Conservation (phyloP, 2,797 vertebrate species). For the Parauchenoglanis punctatus region DNA sequence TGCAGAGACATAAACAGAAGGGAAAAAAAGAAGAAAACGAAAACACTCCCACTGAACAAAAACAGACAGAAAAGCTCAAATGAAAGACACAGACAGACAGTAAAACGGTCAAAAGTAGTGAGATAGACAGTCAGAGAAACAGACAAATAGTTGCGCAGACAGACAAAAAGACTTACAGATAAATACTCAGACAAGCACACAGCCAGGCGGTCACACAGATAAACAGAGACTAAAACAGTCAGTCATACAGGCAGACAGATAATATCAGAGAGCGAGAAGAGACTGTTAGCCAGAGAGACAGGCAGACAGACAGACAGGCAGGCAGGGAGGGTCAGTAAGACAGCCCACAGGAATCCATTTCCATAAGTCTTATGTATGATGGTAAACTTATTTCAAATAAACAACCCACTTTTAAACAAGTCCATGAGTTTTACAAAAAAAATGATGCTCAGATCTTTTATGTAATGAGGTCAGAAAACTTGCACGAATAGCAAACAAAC, state of each 20-base stretch:
- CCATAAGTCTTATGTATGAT: not conserved
- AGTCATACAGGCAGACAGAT: not conserved
- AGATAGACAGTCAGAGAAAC: not conserved
- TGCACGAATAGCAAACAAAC: conserved; percentile 20
- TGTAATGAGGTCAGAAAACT: conserved; percentile 36
- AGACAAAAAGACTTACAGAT: not conserved
- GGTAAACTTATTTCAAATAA: conserved; percentile 2
- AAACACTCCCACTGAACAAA: not conserved
- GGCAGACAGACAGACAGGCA: not conserved
- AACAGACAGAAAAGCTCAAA: not conserved
- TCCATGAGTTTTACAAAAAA: not conserved
- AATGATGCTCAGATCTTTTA: conserved; percentile 25
- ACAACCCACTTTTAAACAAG: conserved; percentile 15
- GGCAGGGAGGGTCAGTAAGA: not conserved
- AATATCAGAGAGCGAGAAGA: not conserved
- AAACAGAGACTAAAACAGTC: not conserved
- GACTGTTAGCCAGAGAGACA: not conserved
- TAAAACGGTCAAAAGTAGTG: not conserved
- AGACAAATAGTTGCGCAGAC: not conserved
- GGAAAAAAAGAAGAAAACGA: too few species aligned
- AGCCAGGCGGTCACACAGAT: not conserved
- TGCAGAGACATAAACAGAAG: not conserved
- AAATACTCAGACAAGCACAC: not conserved
- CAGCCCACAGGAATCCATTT: not conserved
- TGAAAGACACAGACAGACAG: not conserved